phyloP scores from a whole-genome alignment of 2,797 vertebrate species.

The Leuciscus waleckii region DNA sequence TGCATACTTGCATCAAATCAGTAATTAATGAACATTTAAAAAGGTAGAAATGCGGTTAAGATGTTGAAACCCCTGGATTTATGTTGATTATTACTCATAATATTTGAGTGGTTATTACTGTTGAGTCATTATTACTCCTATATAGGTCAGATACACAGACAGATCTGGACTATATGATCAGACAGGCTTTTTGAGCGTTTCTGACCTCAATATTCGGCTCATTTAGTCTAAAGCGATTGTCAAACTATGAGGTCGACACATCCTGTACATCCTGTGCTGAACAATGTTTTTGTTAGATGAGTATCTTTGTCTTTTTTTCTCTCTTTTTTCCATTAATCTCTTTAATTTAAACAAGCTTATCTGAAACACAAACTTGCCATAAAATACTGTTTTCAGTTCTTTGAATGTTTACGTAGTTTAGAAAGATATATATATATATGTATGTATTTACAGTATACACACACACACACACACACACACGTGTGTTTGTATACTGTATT shows the following conservation, averaged over 20 bases:
- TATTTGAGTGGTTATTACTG: no score
- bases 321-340: neutral
- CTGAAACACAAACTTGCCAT: neutral
- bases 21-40: neutral
- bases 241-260: neutral
- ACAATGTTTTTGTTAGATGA: neutral
- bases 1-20: neutral
- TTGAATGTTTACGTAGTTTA: slow-evolving; percentile 36
- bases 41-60: neutral
- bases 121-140: neutral
- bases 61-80: no score
- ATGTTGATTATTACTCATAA: neutral
- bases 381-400: neutral
- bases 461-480: no score
- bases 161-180: neutral
- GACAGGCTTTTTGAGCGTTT: neutral
- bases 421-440: no score
- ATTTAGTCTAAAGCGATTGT: neutral
- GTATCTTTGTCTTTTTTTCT: neutral
- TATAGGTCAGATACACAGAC: neutral
- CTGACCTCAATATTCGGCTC: neutral
- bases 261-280: neutral
- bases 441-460: no score
- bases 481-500: no score
- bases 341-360: neutral